Evolutionary conservation across 2,797 vertebrate species (phyloP), one percentile per base, ranked within the genome.

Genomic region (Brachyrhaphis roseni): DNA sequence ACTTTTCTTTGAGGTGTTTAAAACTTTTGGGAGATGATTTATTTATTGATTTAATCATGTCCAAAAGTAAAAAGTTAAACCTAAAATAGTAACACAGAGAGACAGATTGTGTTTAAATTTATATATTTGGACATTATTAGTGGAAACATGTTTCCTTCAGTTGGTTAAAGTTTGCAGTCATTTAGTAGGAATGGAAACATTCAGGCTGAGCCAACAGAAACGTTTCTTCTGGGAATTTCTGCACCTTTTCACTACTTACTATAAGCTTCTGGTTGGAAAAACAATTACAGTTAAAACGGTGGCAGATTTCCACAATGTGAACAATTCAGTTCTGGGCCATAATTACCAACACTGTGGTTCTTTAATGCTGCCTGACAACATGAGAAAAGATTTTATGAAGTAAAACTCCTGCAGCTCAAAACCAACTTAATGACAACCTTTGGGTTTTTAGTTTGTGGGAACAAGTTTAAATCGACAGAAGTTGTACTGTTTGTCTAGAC

Each of bases 221-320:
- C 80, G 62, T 62, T 77, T 78, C 78, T 87, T 87, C 83, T 89
- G 89, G 86, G 86, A 91, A 87, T 66, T 76, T 82, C 75, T 77
- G 83, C 84, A 88, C 87, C 86, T 87, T 89, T 86, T 82, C 49
- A 71, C 62, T 76, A 80, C 85, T 84, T 81, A 23, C 74, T 51
- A 87, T 26, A 28, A 76, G 70, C 66, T 49, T 82, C 68, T 87
- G 83, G 83, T 88, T 82, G 90, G 89, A 90, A 91, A 93, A 89
- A 88, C 80, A 85, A 62, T 90, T 80, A 80, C 5, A 15, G 57
- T 72, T 31, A 87, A 82, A 80, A 73, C 75, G 31, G 72, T 18
- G 53, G 88, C 78, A 78, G 66, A 82, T 34, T 75, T 82, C 68
- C 86, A 84, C 72, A 74, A 81, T 31, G 43, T 82, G 78, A 86